Conservation (phyloP, 1,140 invertebrate species). For the Stenopsyche tienmushanensis region DNA sequence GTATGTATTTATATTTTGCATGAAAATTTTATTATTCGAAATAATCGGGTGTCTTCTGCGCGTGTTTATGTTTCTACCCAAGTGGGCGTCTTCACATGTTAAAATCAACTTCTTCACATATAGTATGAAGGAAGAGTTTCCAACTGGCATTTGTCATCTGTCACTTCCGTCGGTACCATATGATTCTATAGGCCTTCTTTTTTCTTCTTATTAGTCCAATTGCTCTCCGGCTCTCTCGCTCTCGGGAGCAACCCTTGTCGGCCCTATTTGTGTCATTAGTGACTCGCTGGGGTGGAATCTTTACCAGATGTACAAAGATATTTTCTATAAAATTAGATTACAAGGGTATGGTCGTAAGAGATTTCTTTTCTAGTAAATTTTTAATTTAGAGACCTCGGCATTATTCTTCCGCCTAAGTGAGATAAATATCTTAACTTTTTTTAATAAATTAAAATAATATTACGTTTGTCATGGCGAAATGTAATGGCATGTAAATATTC, state of each 20-base stretch:
- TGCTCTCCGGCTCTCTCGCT: background rate
- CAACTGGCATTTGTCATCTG: conserved; percentile 27
- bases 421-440: no score
- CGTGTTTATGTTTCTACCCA: no score
- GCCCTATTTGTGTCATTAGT: conserved; percentile 1
- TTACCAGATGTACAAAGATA: conserved; percentile 18
- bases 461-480: no score
- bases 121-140: conserved; percentile 14
- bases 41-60: no score
- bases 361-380: conserved; percentile 6
- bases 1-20: no score
- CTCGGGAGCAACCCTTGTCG: background rate
- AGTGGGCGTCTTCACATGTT: conserved; percentile 6
- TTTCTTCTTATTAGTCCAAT: background rate
- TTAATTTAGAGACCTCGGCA: background rate
- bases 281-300: conserved; percentile 21
- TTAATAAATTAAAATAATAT: no score
- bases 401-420: no score
- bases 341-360: background rate
- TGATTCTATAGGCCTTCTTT: background rate
- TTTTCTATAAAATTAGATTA: conserved; percentile 22
- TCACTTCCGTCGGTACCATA: conserved; percentile 11
- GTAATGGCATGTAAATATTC: background rate
- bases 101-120: conserved; percentile 18
- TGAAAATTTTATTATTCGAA: no score